Evolutionary conservation across 2,797 vertebrate species (phyloP).

Genomic region (Acropternis orthonyx): DNA sequence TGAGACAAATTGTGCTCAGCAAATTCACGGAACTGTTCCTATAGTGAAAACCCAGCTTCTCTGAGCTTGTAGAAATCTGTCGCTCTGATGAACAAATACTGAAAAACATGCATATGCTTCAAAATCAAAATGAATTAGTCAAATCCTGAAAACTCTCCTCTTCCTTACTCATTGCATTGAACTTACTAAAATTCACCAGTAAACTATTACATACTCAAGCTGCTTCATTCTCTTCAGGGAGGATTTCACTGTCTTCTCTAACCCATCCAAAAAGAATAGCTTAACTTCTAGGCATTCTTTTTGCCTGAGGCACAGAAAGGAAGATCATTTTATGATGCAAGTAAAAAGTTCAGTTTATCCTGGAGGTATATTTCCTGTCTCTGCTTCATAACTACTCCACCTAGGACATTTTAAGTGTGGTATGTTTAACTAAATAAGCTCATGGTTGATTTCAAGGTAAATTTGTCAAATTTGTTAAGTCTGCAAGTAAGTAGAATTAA

Average conservation of each 20-base stretch:
- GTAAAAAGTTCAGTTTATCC: constrained; percentile 41
- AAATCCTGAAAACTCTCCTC: not conserved
- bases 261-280: not conserved
- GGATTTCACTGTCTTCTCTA: not conserved
- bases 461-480: not conserved
- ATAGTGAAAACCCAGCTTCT: not conserved
- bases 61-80: not conserved
- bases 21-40: not conserved
- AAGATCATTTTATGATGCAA: constrained; percentile 26
- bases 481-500: constrained; percentile 28
- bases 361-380: constrained; percentile 36
- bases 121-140: not conserved
- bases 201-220: not conserved
- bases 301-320: constrained; percentile 47
- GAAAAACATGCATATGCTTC: not conserved
- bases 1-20: not conserved
- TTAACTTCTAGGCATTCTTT: constrained; percentile 45
- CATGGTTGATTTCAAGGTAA: constrained; percentile 30
- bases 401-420: not conserved
- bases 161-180: not conserved
- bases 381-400: not conserved
- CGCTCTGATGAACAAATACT: not conserved
- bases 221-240: constrained; percentile 7
- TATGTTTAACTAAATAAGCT: constrained; percentile 60
- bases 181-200: not conserved